A percentile compares a stretch with the other conserved stretches of the same genome.
Evolutionary conservation across 2,888 invertebrate species (phyloP).

Genomic region (Branchinecta sandiegonensis): DNA sequence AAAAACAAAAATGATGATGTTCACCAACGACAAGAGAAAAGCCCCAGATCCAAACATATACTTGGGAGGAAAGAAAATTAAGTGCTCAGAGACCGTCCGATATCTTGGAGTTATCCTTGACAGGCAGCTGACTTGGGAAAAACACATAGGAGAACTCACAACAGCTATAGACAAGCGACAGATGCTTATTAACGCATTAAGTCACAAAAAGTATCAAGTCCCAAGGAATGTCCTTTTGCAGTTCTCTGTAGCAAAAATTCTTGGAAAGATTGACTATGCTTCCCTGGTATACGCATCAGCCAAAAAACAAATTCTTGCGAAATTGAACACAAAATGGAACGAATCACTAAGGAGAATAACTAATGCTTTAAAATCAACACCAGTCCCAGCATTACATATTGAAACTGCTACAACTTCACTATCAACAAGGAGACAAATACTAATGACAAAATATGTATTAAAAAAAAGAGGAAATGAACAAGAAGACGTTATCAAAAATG

Average conservation of each 20-base stretch:
- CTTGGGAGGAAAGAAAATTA: not conserved
- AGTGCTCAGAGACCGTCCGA: not conserved
- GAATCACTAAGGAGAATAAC: not conserved
- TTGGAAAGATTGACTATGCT: not conserved
- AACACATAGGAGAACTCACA: too few species aligned
- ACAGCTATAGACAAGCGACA: too few species aligned
- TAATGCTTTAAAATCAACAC: too few species aligned
- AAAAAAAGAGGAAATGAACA: too few species aligned
- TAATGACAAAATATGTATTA: too few species aligned
- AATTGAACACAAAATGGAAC: not conserved
- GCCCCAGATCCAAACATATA: slow-evolving; percentile 2
- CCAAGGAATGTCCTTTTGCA: not conserved
- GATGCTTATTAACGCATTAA: not conserved
- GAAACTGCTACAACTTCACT: too few species aligned
- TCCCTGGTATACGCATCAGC: not conserved
- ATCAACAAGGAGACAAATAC: too few species aligned
- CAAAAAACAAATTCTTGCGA: not conserved
- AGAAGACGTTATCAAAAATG: too few species aligned
- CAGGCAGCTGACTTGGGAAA: too few species aligned
- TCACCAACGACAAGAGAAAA: slow-evolving; percentile 1
- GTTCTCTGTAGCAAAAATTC: not conserved
- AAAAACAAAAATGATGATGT: slow-evolving; percentile 1
- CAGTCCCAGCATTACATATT: not conserved
- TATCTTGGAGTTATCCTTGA: slow-evolving; percentile 2
- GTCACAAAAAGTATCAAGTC: not conserved